Evolutionary conservation across 2,113 vertebrate genomes (phyloP).

Genomic region (Agelaius phoeniceus): DNA sequence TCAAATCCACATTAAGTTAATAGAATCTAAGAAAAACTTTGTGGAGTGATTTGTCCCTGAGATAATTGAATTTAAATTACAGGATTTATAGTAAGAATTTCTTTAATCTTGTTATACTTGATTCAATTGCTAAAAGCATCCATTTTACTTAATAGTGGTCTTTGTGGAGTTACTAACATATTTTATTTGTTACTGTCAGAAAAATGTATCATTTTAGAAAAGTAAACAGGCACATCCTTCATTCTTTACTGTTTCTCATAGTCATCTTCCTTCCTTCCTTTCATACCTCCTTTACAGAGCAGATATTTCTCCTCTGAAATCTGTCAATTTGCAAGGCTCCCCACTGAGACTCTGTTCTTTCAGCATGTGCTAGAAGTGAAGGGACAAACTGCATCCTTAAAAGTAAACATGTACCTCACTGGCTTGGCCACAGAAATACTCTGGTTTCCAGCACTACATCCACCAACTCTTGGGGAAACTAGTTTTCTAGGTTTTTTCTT

Average conservation of each 20-base stretch:
- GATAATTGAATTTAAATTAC: conserved; percentile 14
- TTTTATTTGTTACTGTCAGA: neutral
- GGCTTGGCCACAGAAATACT: neutral
- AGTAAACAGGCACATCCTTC: neutral
- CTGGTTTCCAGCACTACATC: neutral
- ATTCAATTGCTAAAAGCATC: conserved; percentile 8
- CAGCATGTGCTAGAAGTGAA: neutral
- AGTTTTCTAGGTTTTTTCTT: neutral
- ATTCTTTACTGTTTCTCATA: neutral
- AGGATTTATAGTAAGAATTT: conserved; percentile 15
- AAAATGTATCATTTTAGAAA: neutral
- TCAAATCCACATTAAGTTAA: neutral
- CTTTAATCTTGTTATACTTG: conserved; percentile 22
- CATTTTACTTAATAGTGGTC: neutral
- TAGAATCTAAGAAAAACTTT: conserved; percentile 10
- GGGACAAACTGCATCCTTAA: neutral
- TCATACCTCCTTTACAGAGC: neutral
- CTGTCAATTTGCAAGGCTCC: conserved; percentile 4
- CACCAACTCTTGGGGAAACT: neutral
- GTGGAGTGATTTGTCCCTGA: neutral
- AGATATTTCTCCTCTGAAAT: conserved; percentile 1
- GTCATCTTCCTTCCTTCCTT: neutral
- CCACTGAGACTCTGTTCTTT: neutral
- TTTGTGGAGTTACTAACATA: neutral
- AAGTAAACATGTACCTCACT: neutral